Evolutionary conservation across 2,888 invertebrate species (phyloP).

Genomic region (Heliothis peltigera): DNA sequence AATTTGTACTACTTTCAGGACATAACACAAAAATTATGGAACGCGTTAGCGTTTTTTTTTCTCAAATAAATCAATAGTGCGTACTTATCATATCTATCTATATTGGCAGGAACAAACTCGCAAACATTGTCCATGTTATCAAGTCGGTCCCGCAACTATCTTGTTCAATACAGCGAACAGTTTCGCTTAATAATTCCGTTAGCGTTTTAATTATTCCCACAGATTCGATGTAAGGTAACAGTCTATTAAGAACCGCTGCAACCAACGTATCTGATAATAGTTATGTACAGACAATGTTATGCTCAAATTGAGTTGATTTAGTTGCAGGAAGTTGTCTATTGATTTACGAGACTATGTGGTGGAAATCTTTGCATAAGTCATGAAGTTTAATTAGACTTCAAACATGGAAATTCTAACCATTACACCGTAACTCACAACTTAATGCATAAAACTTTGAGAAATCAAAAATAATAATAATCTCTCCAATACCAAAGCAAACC

Average conservation of each 20-base stretch:
- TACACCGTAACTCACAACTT: not conserved
- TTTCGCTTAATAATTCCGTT: constrained; percentile 77
- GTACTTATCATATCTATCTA: constrained; percentile 25
- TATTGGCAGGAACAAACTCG: constrained; percentile 46
- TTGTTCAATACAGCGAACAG: constrained; percentile 78
- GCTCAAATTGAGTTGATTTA: constrained; percentile 31
- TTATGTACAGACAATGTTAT: constrained; percentile 36
- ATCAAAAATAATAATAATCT: not conserved
- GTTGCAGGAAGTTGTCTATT: constrained; percentile 21
- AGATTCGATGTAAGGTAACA: constrained; percentile 68
- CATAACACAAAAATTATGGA: too few species aligned
- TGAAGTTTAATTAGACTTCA: not conserved
- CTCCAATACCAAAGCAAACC: constrained; percentile 11
- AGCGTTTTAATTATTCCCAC: constrained; percentile 79
- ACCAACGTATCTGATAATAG: constrained; percentile 53
- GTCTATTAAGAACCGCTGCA: constrained; percentile 64
- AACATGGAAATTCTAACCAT: not conserved
- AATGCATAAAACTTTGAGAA: too few species aligned
- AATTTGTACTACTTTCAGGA: too few species aligned
- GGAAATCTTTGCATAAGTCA: not conserved
- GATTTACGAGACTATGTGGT: constrained; percentile 23
- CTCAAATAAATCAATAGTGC: constrained; percentile 40
- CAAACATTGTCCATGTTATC: constrained; percentile 39
- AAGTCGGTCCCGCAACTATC: constrained; percentile 76
- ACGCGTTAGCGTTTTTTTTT: constrained; percentile 5